Conservation (phyloP, 2,797 vertebrate genomes). For the Ataeniobius toweri region DNA sequence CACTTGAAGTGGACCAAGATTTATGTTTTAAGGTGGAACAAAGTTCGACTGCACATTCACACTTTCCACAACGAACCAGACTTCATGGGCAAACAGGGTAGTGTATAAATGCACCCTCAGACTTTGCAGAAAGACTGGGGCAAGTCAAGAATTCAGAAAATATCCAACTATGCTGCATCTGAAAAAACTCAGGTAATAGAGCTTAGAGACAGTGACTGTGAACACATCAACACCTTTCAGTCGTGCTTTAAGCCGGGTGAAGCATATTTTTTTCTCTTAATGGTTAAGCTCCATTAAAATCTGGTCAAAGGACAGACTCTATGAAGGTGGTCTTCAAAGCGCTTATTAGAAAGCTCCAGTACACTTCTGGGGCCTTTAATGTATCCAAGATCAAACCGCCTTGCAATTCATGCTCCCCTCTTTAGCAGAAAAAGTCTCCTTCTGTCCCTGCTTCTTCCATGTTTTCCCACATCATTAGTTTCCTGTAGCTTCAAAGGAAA, state of each 20-base stretch:
- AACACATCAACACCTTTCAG: conserved; percentile 44
- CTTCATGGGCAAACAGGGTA: background rate
- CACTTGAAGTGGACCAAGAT: background rate
- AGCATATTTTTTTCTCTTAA: conserved; percentile 39
- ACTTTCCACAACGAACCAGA: background rate
- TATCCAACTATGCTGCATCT: background rate
- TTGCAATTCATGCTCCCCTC: conserved; percentile 50
- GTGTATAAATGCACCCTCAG: background rate
- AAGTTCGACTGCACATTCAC: background rate
- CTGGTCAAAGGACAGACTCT: conserved; percentile 44
- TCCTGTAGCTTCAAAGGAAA: conserved; percentile 57
- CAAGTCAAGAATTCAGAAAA: background rate
- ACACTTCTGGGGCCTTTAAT: conserved; percentile 73
- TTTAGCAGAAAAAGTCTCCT: conserved; percentile 43
- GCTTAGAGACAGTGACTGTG: conserved; percentile 16
- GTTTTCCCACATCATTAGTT: conserved; percentile 67
- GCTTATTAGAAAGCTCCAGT: conserved; percentile 64
- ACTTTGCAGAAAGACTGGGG: background rate
- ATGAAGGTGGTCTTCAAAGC: conserved; percentile 73
- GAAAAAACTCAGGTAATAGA: conserved; percentile 19
- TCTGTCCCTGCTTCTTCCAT: conserved; percentile 4
- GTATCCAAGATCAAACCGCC: conserved; percentile 73
- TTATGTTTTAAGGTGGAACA: background rate
- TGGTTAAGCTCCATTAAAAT: conserved; percentile 52
- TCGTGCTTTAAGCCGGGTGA: conserved; percentile 18